A percentile compares a stretch with the other conserved stretches of the same genome.
These are phyloP conservation scores for Temnothorax rugatulus DNA, from an alignment of 2,888 invertebrate species.

Conservation along the genomic window DNA sequence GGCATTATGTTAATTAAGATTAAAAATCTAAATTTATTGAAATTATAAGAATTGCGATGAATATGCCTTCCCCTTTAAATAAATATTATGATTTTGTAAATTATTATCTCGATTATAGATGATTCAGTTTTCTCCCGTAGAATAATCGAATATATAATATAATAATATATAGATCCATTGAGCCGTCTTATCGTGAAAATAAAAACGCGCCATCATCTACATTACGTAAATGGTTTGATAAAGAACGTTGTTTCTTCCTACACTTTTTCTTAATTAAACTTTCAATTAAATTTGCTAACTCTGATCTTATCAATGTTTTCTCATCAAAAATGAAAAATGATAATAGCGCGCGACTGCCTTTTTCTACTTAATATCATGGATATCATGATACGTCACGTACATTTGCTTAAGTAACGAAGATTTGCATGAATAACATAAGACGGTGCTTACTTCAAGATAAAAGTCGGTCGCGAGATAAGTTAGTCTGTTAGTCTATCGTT, in stretches of 20 bases:
- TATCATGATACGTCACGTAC: neutral
- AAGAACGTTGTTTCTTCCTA: neutral
- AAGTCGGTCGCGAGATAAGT: neutral
- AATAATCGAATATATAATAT: neutral
- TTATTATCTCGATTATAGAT: neutral
- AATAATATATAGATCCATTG: neutral
- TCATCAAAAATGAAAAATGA: conserved; percentile 6
- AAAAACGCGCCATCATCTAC: neutral
- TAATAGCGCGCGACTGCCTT: neutral
- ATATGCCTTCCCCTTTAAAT: neutral
- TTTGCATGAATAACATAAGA: conserved; percentile 7
- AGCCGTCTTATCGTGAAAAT: neutral
- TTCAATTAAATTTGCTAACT: conserved; percentile 26
- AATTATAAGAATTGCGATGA: neutral
- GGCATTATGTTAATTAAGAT: neutral
- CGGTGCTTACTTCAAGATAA: neutral
- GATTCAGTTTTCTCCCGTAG: neutral
- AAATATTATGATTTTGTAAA: neutral
- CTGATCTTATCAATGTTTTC: neutral
- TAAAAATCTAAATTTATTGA: neutral
- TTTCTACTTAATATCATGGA: conserved; percentile 5
- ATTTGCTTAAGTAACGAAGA: conserved; percentile 2
- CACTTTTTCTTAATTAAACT: conserved; percentile 23
- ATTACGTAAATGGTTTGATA: neutral
- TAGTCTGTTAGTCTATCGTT: neutral